Evolutionary conservation across 2,113 vertebrate genomes (phyloP).

Genomic region (Danionella cerebrum): DNA sequence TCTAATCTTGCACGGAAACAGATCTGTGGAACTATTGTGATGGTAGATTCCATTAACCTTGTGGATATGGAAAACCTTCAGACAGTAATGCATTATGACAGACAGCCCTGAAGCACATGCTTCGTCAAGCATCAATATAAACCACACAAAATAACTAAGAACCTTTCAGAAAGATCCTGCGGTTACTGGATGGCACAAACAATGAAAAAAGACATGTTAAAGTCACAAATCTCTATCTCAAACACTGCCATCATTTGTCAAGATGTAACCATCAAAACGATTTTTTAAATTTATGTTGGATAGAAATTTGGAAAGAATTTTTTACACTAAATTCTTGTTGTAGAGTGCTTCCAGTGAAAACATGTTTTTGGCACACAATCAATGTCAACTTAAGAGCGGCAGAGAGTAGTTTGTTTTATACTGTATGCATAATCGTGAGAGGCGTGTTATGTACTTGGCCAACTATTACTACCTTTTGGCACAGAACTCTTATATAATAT

Average conservation of each 20-base stretch:
- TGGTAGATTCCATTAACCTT: conserved; percentile 18
- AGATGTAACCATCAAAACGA: not conserved
- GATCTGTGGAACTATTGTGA: not conserved
- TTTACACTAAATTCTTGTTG: no score
- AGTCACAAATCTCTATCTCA: no score
- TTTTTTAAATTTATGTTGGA: not conserved
- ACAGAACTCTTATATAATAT: no score
- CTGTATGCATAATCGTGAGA: no score
- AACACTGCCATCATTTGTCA: not conserved
- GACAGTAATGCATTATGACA: conserved; percentile 16
- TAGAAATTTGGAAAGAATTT: not conserved
- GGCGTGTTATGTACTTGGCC: no score
- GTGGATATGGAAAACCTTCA: conserved; percentile 1
- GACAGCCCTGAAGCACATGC: not conserved
- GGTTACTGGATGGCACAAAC: not conserved
- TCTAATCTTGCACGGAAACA: not conserved
- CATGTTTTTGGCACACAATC: not conserved
- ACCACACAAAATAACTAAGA: conserved; percentile 7
- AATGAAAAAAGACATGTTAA: not conserved
- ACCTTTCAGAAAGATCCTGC: not conserved
- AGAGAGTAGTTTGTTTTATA: not conserved
- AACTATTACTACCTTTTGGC: no score
- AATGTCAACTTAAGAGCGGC: not conserved
- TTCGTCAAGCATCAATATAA: not conserved
- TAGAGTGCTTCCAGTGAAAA: not conserved